These are phyloP conservation scores for Macroglossus sobrinus DNA, from an alignment of 2,113 vertebrate genomes.

Conservation along the genomic window DNA sequence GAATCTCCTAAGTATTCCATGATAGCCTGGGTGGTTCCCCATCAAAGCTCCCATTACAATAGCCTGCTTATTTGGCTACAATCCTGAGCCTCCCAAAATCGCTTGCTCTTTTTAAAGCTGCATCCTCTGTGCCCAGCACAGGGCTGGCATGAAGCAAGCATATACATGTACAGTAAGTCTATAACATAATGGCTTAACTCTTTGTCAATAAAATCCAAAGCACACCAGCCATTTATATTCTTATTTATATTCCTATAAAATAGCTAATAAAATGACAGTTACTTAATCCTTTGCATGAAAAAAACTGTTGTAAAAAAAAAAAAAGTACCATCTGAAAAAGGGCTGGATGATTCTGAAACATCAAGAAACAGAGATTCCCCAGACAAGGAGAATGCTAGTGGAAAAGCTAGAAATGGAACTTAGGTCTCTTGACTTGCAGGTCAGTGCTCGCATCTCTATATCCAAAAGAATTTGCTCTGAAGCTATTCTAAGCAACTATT, in stretches of 20 bases:
- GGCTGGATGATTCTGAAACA: background rate
- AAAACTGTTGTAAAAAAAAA: background rate
- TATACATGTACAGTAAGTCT: background rate
- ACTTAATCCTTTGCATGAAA: background rate
- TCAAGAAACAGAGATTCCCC: background rate
- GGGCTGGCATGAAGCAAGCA: background rate
- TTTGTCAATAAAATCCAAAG: constrained; percentile 9
- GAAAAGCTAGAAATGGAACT: constrained; percentile 29
- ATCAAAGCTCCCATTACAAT: background rate
- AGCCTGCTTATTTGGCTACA: background rate
- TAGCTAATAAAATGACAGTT: background rate
- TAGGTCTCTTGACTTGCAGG: background rate
- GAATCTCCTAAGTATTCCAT: background rate
- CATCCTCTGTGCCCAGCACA: background rate
- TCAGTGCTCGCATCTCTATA: constrained; percentile 7
- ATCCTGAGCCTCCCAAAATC: background rate
- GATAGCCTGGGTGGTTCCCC: background rate
- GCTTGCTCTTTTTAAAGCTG: background rate
- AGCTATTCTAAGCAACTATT: constrained; percentile 65
- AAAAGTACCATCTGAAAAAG: background rate
- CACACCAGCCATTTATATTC: background rate
- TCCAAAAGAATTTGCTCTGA: constrained; percentile 45
- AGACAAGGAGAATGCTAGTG: constrained; percentile 16
- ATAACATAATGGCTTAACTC: background rate
- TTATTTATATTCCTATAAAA: constrained; percentile 18